Conservation (phyloP, 2,113 vertebrate genomes). For the Vulpes vulpes region DNA sequence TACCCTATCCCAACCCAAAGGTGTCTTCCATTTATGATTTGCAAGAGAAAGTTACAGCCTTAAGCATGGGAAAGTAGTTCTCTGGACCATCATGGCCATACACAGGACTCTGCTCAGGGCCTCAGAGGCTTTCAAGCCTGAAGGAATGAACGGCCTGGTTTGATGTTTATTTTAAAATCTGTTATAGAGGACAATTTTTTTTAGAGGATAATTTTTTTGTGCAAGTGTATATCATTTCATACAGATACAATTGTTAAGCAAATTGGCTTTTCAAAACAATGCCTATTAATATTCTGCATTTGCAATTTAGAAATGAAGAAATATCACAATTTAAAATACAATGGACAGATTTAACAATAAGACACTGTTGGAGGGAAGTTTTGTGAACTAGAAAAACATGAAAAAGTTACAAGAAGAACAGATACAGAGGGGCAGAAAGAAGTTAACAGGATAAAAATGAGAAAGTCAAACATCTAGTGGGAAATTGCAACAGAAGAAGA, state of each 20-base stretch:
- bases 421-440: background rate
- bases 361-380: background rate
- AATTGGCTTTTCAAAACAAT: background rate
- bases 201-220: background rate
- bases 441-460: background rate
- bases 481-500: background rate
- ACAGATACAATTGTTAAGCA: background rate
- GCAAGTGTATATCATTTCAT: background rate
- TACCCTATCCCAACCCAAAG: background rate
- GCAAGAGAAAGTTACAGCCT: background rate
- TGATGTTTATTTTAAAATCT: background rate
- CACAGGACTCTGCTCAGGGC: background rate
- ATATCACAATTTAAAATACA: background rate
- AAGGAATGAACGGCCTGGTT: background rate
- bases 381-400: background rate
- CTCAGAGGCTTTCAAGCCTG: background rate
- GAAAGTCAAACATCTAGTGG: background rate
- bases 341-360: background rate
- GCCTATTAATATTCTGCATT: background rate
- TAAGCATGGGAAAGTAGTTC: background rate
- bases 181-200: background rate
- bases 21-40: background rate
- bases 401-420: background rate
- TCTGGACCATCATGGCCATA: too few relatives aligned
- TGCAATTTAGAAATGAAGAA: background rate